phyloP scores from a whole-genome alignment of 2,797 vertebrate species.

The Leucoraja ocellata region DNA sequence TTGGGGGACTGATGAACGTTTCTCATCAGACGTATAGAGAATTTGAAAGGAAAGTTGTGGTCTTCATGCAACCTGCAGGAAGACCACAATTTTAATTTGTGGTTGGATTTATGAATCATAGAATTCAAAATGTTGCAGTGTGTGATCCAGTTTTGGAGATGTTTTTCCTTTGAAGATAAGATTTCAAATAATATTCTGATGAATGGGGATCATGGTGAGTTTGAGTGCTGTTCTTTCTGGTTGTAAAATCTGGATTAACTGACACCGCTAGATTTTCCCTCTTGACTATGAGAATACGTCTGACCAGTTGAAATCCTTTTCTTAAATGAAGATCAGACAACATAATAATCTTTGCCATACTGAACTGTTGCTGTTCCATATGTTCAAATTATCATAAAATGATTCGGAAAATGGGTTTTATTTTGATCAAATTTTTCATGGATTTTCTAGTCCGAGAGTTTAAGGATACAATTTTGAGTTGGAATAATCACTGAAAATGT shows the following conservation, averaged over 20 bases:
- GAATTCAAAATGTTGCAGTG: too few species aligned
- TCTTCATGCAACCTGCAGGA: too few species aligned
- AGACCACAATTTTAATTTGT: too few species aligned
- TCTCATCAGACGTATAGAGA: too few species aligned
- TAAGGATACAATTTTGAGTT: not conserved
- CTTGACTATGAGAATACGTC: not conserved
- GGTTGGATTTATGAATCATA: too few species aligned
- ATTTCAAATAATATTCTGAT: not conserved
- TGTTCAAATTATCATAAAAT: not conserved
- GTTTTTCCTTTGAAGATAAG: not conserved
- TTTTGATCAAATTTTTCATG: not conserved
- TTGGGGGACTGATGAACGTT: too few species aligned
- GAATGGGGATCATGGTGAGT: not conserved
- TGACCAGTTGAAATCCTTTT: not conserved
- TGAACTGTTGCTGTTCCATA: not conserved
- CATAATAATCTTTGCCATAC: not conserved
- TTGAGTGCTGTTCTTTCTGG: not conserved
- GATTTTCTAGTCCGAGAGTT: not conserved
- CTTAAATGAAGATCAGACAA: not conserved
- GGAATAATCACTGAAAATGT: not conserved
- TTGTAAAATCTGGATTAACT: not conserved
- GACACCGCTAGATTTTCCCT: not conserved
- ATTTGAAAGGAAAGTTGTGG: too few species aligned
- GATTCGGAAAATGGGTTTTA: not conserved
- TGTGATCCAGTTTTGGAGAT: not conserved